A percentile compares a stretch with the other conserved stretches of the same genome.
Evolutionary conservation across 2,888 invertebrate species (phyloP).

Genomic region (Meiosimyza platycephala): DNA sequence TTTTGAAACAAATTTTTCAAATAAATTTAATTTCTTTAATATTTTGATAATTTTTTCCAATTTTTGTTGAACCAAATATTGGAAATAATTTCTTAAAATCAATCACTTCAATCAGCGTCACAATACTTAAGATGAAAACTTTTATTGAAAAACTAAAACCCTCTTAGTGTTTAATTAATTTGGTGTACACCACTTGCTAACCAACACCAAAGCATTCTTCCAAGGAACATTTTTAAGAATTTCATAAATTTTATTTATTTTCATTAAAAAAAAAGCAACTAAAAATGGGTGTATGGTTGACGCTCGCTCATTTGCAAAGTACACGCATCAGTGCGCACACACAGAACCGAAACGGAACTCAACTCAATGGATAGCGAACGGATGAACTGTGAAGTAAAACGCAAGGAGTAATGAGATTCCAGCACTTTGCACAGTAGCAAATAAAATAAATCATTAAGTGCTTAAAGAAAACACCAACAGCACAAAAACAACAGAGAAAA

Average conservation of each 20-base stretch:
- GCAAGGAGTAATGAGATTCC: slow-evolving; percentile 28
- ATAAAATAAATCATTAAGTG: slow-evolving; percentile 35
- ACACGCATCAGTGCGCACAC: slow-evolving; percentile 10
- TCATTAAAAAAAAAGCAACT: neutral
- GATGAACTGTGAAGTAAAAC: neutral
- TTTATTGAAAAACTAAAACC: too few relatives aligned
- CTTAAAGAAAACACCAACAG: slow-evolving; percentile 23
- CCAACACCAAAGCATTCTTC: too few relatives aligned
- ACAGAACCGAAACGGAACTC: slow-evolving; percentile 14
- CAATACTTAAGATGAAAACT: too few relatives aligned
- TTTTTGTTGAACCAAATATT: too few relatives aligned
- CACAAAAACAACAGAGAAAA: neutral
- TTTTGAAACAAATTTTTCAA: too few relatives aligned
- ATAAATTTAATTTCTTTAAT: too few relatives aligned
- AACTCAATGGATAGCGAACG: neutral
- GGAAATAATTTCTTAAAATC: too few relatives aligned
- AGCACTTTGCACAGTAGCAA: slow-evolving; percentile 22
- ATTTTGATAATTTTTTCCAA: too few relatives aligned
- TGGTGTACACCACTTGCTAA: too few relatives aligned
- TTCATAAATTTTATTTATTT: slow-evolving; percentile 30
- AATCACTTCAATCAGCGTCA: too few relatives aligned
- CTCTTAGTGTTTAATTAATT: too few relatives aligned
- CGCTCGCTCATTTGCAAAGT: neutral
- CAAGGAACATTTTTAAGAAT: neutral
- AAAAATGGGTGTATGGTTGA: neutral